phyloP scores from a whole-genome alignment of 30 jellyfish, hydroid and myxozoan genomes.

The Rhopilema esculentum region DNA sequence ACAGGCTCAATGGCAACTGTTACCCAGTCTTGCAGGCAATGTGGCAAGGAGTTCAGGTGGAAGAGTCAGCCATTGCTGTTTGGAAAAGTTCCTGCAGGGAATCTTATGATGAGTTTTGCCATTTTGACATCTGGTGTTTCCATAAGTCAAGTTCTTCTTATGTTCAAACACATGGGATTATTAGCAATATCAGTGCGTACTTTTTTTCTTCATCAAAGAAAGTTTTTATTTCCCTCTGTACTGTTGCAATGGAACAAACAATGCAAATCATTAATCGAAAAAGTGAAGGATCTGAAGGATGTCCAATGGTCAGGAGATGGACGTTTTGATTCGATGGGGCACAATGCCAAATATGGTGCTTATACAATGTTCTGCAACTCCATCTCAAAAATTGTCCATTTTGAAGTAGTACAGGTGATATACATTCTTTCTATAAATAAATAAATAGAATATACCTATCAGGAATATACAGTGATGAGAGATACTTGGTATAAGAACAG shows the following conservation, averaged over 20 bases:
- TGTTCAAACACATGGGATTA: conserved; percentile 49
- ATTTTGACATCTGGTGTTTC: conserved; percentile 18
- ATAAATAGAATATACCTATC: not conserved
- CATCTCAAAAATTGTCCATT: conserved; percentile 23
- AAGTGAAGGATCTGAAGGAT: not conserved
- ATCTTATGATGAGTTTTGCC: conserved; percentile 29
- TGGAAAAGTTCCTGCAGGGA: conserved; percentile 60
- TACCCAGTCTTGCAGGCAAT: conserved; percentile 32
- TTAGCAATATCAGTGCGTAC: conserved; percentile 31
- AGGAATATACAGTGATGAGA: conserved; percentile 2
- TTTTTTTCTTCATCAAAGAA: conserved; percentile 43
- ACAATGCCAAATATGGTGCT: conserved; percentile 40
- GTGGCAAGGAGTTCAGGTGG: conserved; percentile 40
- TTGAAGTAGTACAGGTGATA: conserved; percentile 6
- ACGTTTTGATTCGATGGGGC: conserved; percentile 56
- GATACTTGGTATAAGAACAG: conserved; percentile 3
- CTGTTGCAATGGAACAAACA: conserved; percentile 28
- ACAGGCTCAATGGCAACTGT: conserved; percentile 37
- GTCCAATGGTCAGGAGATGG: conserved; percentile 58
- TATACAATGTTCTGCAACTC: conserved; percentile 34
- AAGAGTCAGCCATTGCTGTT: conserved; percentile 21
- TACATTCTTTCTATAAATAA: not conserved
- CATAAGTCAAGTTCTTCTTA: conserved; percentile 32
- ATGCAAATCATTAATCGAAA: not conserved
- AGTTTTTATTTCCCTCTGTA: conserved; percentile 25